Conservation (phyloP, 2,113 vertebrate species). For the Vicugna pacos region DNA sequence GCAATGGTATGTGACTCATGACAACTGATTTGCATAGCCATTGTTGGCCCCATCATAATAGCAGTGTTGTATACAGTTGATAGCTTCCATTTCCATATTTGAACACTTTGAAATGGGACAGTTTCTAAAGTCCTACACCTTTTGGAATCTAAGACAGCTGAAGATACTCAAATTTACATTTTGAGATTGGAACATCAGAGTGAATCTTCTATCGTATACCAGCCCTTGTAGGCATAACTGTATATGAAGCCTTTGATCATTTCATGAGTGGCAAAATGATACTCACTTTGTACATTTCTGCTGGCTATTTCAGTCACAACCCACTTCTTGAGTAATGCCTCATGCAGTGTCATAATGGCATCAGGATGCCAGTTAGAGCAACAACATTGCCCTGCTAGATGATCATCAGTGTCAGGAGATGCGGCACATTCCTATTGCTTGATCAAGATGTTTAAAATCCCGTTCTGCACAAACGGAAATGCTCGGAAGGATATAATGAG, state of each 20-base stretch:
- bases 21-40: not conserved
- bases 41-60: not conserved
- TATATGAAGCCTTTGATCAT: conserved; percentile 63
- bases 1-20: not conserved
- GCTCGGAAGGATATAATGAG: conserved; percentile 81
- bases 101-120: not conserved
- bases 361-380: conserved; percentile 73
- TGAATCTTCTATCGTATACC: not conserved
- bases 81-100: not conserved
- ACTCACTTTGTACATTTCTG: conserved; percentile 76
- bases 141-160: conserved; percentile 4
- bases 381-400: conserved; percentile 61
- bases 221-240: conserved; percentile 25
- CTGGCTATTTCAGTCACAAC: conserved; percentile 66
- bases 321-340: conserved; percentile 64
- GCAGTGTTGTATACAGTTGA: not conserved
- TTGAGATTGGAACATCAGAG: not conserved
- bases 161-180: conserved; percentile 43
- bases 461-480: conserved; percentile 74
- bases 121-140: not conserved
- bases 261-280: conserved; percentile 72
- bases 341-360: conserved; percentile 43
- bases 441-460: conserved; percentile 81
- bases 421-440: conserved; percentile 82
- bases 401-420: conserved; percentile 78